phyloP scores from a whole-genome alignment of 2,113 vertebrate genomes.

The Gavialis gangeticus region DNA sequence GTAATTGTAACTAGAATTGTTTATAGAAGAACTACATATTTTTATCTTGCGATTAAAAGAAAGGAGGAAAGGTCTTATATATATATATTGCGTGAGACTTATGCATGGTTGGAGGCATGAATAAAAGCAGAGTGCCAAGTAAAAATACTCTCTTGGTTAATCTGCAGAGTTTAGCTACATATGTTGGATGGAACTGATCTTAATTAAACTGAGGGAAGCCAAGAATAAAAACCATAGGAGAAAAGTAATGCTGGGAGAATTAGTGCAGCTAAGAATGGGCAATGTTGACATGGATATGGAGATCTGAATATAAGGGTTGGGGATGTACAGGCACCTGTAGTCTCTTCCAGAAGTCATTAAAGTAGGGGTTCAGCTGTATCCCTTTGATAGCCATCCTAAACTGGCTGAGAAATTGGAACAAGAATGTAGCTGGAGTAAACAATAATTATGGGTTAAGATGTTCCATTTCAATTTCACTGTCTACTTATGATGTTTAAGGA shows the following conservation, averaged over 20 bases:
- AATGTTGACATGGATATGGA: not conserved
- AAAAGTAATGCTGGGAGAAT: not conserved
- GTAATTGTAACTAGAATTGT: accelerated
- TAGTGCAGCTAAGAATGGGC: not conserved
- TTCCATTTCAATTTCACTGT: not conserved
- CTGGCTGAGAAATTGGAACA: not conserved
- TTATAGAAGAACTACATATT: not conserved
- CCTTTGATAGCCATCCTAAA: not conserved
- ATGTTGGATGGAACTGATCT: not conserved
- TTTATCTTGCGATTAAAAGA: not conserved
- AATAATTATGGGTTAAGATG: not conserved
- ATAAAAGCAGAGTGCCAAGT: not conserved
- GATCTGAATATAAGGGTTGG: not conserved
- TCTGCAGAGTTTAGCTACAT: not conserved
- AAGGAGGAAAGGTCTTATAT: not conserved
- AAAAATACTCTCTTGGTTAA: not conserved
- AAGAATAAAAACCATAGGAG: not conserved
- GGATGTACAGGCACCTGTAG: not conserved
- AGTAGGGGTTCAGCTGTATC: accelerated
- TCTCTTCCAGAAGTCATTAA: not conserved
- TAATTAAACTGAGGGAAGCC: not conserved
- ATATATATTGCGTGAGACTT: not conserved
- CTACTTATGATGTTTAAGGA: not conserved
- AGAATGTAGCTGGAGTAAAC: not conserved
- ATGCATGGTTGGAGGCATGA: not conserved